Percentiles rank a stretch among this genome's conserved stretches.
Conservation (phyloP, 2,797 vertebrate species). For the Hypotaenidia okinawae region DNA sequence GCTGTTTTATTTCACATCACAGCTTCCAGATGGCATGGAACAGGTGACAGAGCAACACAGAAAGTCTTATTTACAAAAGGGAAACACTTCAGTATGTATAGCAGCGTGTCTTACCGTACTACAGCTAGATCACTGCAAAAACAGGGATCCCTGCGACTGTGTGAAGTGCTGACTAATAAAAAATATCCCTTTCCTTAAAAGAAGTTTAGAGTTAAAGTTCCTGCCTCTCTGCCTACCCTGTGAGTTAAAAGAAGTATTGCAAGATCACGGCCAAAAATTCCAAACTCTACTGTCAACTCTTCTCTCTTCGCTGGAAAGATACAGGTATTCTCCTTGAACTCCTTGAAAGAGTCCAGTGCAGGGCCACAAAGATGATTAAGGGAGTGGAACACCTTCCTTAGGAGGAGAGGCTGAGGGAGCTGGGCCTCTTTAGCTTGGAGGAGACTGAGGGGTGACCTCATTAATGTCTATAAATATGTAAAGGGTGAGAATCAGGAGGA, state of each 20-base stretch:
- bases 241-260: fast-evolving
- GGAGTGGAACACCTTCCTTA: too few relatives aligned
- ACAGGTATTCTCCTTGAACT: not conserved
- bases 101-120: not conserved
- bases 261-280: not conserved
- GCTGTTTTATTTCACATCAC: constrained; percentile 25
- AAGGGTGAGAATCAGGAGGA: too few relatives aligned
- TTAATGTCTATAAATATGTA: too few relatives aligned
- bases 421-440: too few relatives aligned
- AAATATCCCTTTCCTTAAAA: not conserved
- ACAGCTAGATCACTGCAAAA: not conserved
- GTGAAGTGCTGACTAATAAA: not conserved
- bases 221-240: not conserved
- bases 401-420: too few relatives aligned
- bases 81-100: not conserved
- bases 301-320: not conserved
- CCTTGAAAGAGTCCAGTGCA: too few relatives aligned
- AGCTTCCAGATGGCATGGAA: not conserved
- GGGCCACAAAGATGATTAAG: too few relatives aligned
- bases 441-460: too few relatives aligned
- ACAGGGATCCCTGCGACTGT: not conserved
- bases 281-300: not conserved
- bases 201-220: not conserved
- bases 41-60: not conserved
- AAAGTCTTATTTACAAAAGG: not conserved